Base-by-base conservation (phyloP, 2,797 vertebrate genomes). In the Cyclopterus lumpus region DNA sequence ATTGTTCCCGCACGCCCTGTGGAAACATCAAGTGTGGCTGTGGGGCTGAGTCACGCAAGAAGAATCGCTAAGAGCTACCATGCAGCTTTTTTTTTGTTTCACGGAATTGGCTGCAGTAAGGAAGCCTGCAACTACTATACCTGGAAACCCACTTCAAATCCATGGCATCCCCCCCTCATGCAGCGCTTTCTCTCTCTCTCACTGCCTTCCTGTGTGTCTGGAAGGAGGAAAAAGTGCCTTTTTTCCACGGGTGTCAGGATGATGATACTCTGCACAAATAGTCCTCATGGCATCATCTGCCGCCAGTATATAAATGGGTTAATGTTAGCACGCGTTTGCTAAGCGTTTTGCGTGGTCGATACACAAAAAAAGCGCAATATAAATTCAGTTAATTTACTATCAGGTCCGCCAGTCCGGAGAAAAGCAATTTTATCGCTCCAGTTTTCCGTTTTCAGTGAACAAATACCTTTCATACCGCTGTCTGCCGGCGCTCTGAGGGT, bases 401-500 rank as follows among this genome's bases (percentile, higher is more conserved):
- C 65, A 59, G 72, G 20, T 70, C 15, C 6, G 0, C 4, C 2
- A 12, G 20, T n/a, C 18, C 15, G 42, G n/a, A 9, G 60, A 42
- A 63, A 78, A 81, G 67, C 70, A 55, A 67, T 75, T 71, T 55
- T 55, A 48, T 18, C 49, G 57, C 1, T 4, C 20, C 2, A 7
- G 40, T 38, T n/a, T n/a, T n/a, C n/a, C n/a, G n/a, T n/a, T n/a
- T n/a, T n/a, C n/a, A 34, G 54, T 10, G 55, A 80, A 79, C 62
- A 63, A 80, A 84, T 61, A 32, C n/a, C 44, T 83, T 82, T 82
- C 48, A 74, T 65, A 9, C 6, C 34, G 59, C 68, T 80, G 79
- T 76, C 77, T n/a, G 54, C 62, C n/a, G 2, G 30, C 1, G 28
- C 51, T 77, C 28, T 3, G 10, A 38, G 30, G 60, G 84, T 88